These are phyloP conservation scores for Lamprotornis superbus DNA, from an alignment of 2,113 vertebrate species.

Conservation along the genomic window DNA sequence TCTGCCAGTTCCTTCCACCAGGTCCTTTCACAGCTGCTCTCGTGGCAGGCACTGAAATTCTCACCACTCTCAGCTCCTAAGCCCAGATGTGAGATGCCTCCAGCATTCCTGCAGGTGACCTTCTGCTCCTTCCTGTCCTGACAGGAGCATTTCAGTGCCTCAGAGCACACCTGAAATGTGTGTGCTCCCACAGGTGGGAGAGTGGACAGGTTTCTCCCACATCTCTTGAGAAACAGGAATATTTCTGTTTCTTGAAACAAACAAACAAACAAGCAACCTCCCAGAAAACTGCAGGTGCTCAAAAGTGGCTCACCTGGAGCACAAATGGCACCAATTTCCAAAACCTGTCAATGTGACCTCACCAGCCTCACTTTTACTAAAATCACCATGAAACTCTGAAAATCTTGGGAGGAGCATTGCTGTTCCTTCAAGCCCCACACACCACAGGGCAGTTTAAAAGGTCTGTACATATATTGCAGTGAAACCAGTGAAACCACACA, in stretches of 20 bases:
- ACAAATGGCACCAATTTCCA: not conserved
- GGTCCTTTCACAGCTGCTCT: not conserved
- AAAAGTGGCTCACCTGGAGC: not conserved
- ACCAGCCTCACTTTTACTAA: not conserved
- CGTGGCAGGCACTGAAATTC: not conserved
- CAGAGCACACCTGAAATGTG: not conserved
- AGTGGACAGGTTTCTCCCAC: not conserved
- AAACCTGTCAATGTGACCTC: not conserved
- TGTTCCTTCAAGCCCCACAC: not conserved
- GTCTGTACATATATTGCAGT: not conserved
- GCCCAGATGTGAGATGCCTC: accelerated
- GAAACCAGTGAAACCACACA: not conserved
- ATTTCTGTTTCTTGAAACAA: not conserved
- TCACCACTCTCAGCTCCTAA: not conserved
- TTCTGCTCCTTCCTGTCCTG: not conserved
- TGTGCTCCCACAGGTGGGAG: not conserved
- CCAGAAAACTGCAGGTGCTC: not conserved
- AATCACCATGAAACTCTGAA: not conserved
- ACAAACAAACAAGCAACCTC: not conserved
- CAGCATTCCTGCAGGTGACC: not conserved
- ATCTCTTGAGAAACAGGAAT: not conserved
- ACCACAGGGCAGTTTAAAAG: not conserved
- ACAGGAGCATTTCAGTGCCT: not conserved
- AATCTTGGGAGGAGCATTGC: not conserved
- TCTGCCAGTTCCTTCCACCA: not conserved